These are phyloP conservation scores for Platerodrilus igneus DNA, from an alignment of 2,888 invertebrate genomes.

Conservation along the genomic window DNA sequence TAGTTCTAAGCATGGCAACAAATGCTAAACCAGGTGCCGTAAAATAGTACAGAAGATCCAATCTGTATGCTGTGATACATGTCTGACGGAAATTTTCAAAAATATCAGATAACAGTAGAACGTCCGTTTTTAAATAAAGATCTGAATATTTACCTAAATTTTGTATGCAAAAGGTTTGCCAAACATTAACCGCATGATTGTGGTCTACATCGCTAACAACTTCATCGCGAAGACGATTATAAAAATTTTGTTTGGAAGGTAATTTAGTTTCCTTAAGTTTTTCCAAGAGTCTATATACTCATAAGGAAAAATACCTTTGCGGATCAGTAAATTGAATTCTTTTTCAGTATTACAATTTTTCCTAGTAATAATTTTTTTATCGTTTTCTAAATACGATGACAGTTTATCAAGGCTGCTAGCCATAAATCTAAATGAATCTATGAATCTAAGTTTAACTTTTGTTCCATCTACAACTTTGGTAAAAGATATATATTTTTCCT, in stretches of 20 bases:
- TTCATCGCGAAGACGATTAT: conserved; percentile 27
- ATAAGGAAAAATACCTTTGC: conserved; percentile 39
- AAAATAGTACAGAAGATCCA: conserved; percentile 36
- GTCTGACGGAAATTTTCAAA: conserved; percentile 40
- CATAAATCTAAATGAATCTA: conserved; percentile 31
- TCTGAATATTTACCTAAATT: conserved; percentile 39
- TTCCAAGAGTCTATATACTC: conserved; percentile 31
- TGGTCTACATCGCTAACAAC: conserved; percentile 33
- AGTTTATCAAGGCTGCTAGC: conserved; percentile 28
- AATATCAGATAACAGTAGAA: conserved; percentile 38
- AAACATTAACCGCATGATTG: conserved; percentile 37
- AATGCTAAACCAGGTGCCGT: conserved; percentile 34
- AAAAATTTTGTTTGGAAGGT: conserved; percentile 30
- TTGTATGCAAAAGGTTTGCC: conserved; percentile 34
- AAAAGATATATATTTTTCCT: conserved; percentile 30
- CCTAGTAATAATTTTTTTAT: too few relatives aligned
- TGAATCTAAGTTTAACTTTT: conserved; percentile 23
- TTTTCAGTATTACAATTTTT: conserved; percentile 14
- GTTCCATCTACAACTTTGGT: conserved; percentile 24
- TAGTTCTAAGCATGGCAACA: conserved; percentile 34
- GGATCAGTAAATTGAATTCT: conserved; percentile 20
- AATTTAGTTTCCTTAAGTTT: conserved; percentile 30
- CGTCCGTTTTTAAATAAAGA: conserved; percentile 40
- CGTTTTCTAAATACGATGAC: conserved; percentile 22
- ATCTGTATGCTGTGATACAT: conserved; percentile 31